Evolutionary conservation across 2,113 vertebrate species (phyloP).

Genomic region (Misgurnus mizolepis): DNA sequence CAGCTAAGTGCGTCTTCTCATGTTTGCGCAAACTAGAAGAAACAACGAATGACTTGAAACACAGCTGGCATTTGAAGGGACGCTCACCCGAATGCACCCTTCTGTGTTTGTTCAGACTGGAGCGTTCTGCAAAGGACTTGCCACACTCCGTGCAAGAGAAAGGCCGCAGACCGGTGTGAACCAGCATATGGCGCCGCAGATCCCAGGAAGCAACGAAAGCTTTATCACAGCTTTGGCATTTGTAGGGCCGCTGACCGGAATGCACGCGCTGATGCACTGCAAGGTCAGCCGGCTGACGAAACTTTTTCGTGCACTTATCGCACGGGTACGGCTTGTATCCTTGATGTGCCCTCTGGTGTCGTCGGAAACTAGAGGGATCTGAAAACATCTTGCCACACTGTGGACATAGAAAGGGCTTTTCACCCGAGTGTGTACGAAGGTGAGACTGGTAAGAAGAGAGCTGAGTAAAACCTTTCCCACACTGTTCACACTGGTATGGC

Average conservation of each 20-base stretch:
- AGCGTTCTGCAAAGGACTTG: conserved; percentile 86
- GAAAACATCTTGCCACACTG: conserved; percentile 92
- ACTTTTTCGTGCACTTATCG: conserved; percentile 87
- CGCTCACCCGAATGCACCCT: conserved; percentile 87
- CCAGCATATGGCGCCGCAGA: conserved; percentile 84
- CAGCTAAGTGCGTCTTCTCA: conserved; percentile 81
- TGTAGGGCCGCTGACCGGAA: conserved; percentile 86
- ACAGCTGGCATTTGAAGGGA: conserved; percentile 84
- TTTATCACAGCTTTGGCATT: conserved; percentile 88
- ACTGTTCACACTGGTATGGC: conserved; percentile 86
- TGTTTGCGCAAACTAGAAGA: conserved; percentile 88
- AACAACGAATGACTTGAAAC: conserved; percentile 87
- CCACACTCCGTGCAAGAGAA: conserved; percentile 88
- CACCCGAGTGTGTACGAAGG: conserved; percentile 87
- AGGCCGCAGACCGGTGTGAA: conserved; percentile 83
- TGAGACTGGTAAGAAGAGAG: conserved; percentile 93
- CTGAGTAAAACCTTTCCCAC: conserved; percentile 90
- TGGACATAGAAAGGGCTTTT: conserved; percentile 88
- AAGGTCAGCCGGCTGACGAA: conserved; percentile 88
- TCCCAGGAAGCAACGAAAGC: conserved; percentile 92
- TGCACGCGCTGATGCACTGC: conserved; percentile 89
- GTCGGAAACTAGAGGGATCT: conserved; percentile 88
- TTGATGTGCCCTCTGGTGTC: conserved; percentile 87
- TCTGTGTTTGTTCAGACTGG: conserved; percentile 88
- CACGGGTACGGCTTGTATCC: conserved; percentile 89